Evolutionary conservation across 2,113 vertebrate species (phyloP).

Genomic region (Forbesichthys agassizii): DNA sequence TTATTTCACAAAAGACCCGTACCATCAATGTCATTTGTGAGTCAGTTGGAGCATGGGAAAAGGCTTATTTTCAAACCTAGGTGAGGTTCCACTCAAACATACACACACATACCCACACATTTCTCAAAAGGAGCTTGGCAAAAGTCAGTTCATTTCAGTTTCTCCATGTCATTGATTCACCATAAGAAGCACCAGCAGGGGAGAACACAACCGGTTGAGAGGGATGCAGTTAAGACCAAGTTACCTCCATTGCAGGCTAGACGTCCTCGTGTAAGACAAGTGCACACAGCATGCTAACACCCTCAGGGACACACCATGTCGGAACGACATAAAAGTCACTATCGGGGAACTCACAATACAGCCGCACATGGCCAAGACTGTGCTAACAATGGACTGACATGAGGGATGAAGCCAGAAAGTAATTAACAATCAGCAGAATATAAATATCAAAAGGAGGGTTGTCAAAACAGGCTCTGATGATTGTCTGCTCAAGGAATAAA

Average conservation of each 20-base stretch:
- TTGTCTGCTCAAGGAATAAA: constrained; percentile 39
- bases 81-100: too few species aligned
- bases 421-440: constrained; percentile 72
- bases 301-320: constrained; percentile 26
- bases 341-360: constrained; percentile 47
- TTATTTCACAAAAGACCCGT: constrained; percentile 1
- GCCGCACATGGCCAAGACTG: constrained; percentile 32
- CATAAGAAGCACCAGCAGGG: constrained; percentile 3
- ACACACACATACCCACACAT: not conserved
- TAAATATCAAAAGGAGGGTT: constrained; percentile 71
- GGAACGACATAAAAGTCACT: constrained; percentile 34
- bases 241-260: constrained; percentile 23
- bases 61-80: not conserved
- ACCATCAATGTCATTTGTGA: not conserved
- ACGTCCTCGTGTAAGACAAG: constrained; percentile 48
- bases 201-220: constrained; percentile 18
- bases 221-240: constrained; percentile 31
- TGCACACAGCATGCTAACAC: constrained; percentile 38
- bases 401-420: constrained; percentile 51
- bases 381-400: constrained; percentile 57
- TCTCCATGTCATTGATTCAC: constrained; percentile 9
- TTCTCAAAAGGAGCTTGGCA: not conserved
- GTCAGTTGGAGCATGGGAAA: not conserved
- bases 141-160: not conserved
- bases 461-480: constrained; percentile 54